Evolutionary conservation across 2,113 vertebrate species (phyloP), one percentile per base, ranked within the genome.

Genomic region (Sinocyclocheilus anophthalmus): DNA sequence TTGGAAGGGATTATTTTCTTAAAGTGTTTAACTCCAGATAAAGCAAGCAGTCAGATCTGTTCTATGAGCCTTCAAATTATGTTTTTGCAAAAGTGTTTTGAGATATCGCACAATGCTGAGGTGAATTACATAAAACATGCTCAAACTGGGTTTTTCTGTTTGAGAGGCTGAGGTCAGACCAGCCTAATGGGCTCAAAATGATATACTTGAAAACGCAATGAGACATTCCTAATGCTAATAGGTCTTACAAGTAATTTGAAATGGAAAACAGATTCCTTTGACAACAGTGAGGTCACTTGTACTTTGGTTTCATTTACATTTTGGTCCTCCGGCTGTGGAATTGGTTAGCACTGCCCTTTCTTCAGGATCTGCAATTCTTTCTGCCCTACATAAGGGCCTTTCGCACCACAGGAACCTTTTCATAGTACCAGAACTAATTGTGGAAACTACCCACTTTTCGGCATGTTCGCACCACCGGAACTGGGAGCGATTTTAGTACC

Each of bases 11-110:
- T 92, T 93, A 73, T 87, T 87, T 53, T 57, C 48, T 33, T 69
- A 37, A 48, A 73, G 10, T 67, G 80, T 70, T 59, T 59, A 88
- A 91, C 88, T 86, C 89, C 90, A 94, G 92, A 93, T 94, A 91
- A 85, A 92, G 86, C 87, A 93, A 93, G 90, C 91, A 90, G 91
- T 91, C 90, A 85, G 78, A 87, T 89, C 90, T 90, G 86, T 89
- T 92, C 90, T 92, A 92, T 88, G 72, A 87, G 86, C 85, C 90
- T 89, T 89, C 87, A 81, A 90, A 88, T 81, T 65, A 85, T 90
- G 87, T 90, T 88, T 48, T 3, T 85, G 77, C 12, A 2, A 42
- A 55, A 22, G 65, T 0, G 3, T 55, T 63, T 80, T 8, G 9
- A 4, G 22, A 78, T 14, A n/a, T 78, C 0, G 53, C 53, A 0